Conservation (phyloP, 2,113 vertebrate genomes). For the Gasterosteus nipponicus region DNA sequence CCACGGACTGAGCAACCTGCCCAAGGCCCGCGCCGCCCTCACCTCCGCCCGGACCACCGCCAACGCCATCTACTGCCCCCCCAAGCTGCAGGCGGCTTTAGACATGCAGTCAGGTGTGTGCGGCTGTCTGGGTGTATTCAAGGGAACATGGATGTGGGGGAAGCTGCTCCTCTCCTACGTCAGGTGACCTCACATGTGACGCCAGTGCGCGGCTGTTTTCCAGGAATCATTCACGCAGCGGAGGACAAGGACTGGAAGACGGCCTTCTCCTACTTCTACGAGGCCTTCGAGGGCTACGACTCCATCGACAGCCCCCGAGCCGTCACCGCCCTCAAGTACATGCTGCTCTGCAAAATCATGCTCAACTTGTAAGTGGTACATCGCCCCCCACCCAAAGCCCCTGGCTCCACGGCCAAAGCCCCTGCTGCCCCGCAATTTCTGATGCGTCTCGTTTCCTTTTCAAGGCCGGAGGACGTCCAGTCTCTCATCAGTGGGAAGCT, state of each 20-base stretch:
- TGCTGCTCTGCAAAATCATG: slow-evolving; percentile 99
- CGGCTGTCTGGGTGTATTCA: neutral
- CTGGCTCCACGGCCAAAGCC: too few species aligned
- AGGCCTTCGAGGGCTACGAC: slow-evolving; percentile 96
- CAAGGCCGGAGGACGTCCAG: slow-evolving; percentile 95
- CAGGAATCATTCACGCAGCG: slow-evolving; percentile 96
- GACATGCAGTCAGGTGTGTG: slow-evolving; percentile 95
- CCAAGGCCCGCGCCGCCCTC: slow-evolving; percentile 95
- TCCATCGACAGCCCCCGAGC: slow-evolving; percentile 94
- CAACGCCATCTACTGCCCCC: slow-evolving; percentile 98
- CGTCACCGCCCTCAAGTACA: slow-evolving; percentile 94
- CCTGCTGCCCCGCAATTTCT: neutral
- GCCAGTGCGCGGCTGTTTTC: neutral
- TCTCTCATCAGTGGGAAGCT: slow-evolving; percentile 94
- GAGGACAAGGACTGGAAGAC: slow-evolving; percentile 99
- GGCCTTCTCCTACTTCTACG: slow-evolving; percentile 96
- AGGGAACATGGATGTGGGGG: neutral
- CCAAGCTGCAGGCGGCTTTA: slow-evolving; percentile 94
- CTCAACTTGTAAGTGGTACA: slow-evolving; percentile 84
- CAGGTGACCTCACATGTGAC: too few species aligned
- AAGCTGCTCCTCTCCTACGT: too few species aligned
- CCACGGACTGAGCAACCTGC: slow-evolving; percentile 95
- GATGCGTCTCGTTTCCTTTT: slow-evolving; percentile 5
- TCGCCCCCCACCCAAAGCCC: too few species aligned
- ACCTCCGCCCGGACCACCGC: slow-evolving; percentile 96